Evolutionary conservation across 2,888 invertebrate species (phyloP).

Genomic region (Lasioglossum malachurum): DNA sequence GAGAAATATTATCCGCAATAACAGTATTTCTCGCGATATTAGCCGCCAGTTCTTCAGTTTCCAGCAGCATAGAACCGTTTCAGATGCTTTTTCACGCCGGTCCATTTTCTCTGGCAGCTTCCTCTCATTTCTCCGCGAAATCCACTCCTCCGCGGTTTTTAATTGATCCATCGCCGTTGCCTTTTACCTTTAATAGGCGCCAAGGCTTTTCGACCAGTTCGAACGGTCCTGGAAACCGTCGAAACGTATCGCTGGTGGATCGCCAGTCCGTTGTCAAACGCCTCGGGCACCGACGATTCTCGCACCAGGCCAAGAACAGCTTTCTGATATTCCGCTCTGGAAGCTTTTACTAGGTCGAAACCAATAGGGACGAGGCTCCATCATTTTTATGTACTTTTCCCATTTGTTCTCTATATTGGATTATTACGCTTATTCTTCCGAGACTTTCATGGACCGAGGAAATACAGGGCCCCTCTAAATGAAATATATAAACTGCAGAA

Average conservation of each 20-base stretch:
- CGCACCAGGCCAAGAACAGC: constrained; percentile 24
- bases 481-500: too few species aligned
- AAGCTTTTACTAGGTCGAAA: constrained; percentile 19
- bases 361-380: constrained; percentile 34
- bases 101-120: constrained; percentile 17
- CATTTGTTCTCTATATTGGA: not conserved
- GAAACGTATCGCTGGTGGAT: constrained; percentile 52
- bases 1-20: constrained; percentile 79
- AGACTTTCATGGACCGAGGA: not conserved
- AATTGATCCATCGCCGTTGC: constrained; percentile 62
- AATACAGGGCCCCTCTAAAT: not conserved
- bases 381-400: not conserved
- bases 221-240: constrained; percentile 49
- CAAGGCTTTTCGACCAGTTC: constrained; percentile 25
- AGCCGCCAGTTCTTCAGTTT: constrained; percentile 68
- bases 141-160: constrained; percentile 53
- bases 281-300: constrained; percentile 6
- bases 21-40: constrained; percentile 82
- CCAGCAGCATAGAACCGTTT: constrained; percentile 33
- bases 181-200: constrained; percentile 21
- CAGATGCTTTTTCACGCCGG: constrained; percentile 16
- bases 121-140: constrained; percentile 11
- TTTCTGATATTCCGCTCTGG: constrained; percentile 18
- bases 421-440: not conserved
- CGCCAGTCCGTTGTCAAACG: constrained; percentile 35